Conservation (phyloP, 2,113 vertebrate genomes). For the Epinephelus moara region DNA sequence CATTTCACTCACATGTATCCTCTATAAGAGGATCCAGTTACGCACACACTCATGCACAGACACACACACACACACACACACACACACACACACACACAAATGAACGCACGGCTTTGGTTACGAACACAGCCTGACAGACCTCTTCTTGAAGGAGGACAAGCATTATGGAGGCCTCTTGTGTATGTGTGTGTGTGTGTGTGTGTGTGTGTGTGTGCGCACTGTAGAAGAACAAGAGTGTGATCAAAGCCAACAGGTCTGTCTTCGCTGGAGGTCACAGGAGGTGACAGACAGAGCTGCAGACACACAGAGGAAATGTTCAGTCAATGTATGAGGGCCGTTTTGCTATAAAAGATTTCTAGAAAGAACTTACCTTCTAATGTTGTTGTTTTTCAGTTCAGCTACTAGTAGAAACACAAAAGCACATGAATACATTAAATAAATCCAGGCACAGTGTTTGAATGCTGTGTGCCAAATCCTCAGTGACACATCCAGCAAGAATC, state of each 20-base stretch:
- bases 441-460: too few species aligned
- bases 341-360: neutral
- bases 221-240: conserved; percentile 50
- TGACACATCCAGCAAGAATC: neutral
- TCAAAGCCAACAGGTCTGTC: conserved; percentile 65
- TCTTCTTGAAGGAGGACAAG: conserved; percentile 32
- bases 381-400: neutral
- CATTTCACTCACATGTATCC: conserved; percentile 63
- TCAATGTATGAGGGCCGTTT: neutral
- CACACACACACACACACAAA: conserved; percentile 19
- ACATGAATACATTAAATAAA: too few species aligned
- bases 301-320: conserved; percentile 15
- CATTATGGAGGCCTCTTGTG: conserved; percentile 4
- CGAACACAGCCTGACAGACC: conserved; percentile 10
- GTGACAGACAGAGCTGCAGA: conserved; percentile 33
- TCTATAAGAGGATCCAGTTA: conserved; percentile 45
- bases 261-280: conserved; percentile 55
- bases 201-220: conserved; percentile 15
- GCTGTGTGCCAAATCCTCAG: neutral
- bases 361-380: neutral
- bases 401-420: neutral
- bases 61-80: too few species aligned
- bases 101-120: conserved; percentile 30
- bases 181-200: conserved; percentile 33
- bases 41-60: neutral